A percentile compares a stretch with the other conserved stretches of the same genome.
Conservation (phyloP, 2,113 vertebrate genomes). For the Paedocypris sp. region DNA sequence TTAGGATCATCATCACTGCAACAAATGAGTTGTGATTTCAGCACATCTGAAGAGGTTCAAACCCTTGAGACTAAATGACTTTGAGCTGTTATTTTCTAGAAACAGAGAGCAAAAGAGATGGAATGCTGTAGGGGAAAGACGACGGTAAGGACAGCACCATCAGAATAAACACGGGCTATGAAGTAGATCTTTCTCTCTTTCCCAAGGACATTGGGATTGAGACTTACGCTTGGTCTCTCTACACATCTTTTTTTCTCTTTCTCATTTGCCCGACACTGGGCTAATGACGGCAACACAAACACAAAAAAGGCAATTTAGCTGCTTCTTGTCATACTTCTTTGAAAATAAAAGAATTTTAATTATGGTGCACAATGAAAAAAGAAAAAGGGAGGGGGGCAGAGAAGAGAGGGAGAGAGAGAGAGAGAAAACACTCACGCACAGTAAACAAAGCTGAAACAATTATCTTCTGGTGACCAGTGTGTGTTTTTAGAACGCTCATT, state of each 20-base stretch:
- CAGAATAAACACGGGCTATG: slow-evolving; percentile 24
- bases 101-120: neutral
- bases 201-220: slow-evolving; percentile 56
- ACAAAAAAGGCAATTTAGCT: slow-evolving; percentile 70
- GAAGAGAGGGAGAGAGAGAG: slow-evolving; percentile 56
- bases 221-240: slow-evolving; percentile 38
- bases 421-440: slow-evolving; percentile 61
- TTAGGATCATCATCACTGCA: slow-evolving; percentile 13
- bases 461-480: slow-evolving; percentile 74
- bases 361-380: slow-evolving; percentile 65
- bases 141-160: slow-evolving; percentile 1
- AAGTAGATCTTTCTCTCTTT: slow-evolving; percentile 56
- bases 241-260: slow-evolving; percentile 9
- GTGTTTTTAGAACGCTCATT: slow-evolving; percentile 70
- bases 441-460: slow-evolving; percentile 74
- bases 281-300: slow-evolving; percentile 66
- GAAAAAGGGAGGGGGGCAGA: slow-evolving; percentile 26
- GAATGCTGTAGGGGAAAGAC: slow-evolving; percentile 3
- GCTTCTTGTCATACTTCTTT: slow-evolving; percentile 66
- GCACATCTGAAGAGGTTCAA: slow-evolving; percentile 9
- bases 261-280: slow-evolving; percentile 47
- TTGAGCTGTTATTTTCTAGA: slow-evolving; percentile 9
- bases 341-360: slow-evolving; percentile 75
- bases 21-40: slow-evolving; percentile 5
- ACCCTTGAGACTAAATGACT: slow-evolving; percentile 9